A percentile compares a stretch with the other conserved stretches of the same genome.
phyloP scores from a whole-genome alignment of 2,113 vertebrate genomes.

The Sylvia atricapilla region DNA sequence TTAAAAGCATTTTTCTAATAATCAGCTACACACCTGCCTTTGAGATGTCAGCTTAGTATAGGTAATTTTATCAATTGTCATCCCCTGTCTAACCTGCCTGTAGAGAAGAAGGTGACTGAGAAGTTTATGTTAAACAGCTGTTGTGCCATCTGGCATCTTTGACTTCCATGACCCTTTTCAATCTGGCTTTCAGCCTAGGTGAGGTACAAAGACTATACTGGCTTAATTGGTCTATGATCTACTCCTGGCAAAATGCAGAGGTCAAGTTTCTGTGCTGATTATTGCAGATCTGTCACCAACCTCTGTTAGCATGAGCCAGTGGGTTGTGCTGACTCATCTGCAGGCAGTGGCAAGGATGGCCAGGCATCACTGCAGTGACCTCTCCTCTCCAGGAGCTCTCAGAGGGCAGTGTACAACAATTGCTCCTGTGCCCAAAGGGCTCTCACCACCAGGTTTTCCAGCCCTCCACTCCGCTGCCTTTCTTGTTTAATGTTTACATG shows the following conservation, averaged over 20 bases:
- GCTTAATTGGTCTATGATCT: constrained; percentile 60
- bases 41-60: neutral
- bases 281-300: constrained; percentile 18
- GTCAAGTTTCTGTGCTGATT: constrained; percentile 45
- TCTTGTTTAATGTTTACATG: constrained; percentile 19
- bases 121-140: constrained; percentile 58
- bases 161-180: constrained; percentile 31
- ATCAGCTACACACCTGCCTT: neutral
- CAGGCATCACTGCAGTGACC: neutral
- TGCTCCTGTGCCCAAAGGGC: constrained; percentile 9
- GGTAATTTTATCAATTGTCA: constrained; percentile 1
- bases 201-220: neutral
- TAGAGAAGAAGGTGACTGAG: constrained; percentile 41
- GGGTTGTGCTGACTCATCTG: constrained; percentile 40
- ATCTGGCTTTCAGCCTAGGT: constrained; percentile 56
- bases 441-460: neutral
- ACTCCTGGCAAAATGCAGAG: constrained; percentile 33
- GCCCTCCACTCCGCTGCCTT: neutral
- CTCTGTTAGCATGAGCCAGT: neutral
- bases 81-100: neutral
- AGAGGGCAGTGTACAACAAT: constrained; percentile 22
- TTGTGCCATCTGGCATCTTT: constrained; percentile 56
- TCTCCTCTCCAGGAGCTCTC: neutral
- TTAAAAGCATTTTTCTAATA: neutral
- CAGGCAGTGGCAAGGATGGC: neutral